These are phyloP conservation scores for Burhinus oedicnemus DNA, from an alignment of 2,113 vertebrate genomes.

Conservation along the genomic window DNA sequence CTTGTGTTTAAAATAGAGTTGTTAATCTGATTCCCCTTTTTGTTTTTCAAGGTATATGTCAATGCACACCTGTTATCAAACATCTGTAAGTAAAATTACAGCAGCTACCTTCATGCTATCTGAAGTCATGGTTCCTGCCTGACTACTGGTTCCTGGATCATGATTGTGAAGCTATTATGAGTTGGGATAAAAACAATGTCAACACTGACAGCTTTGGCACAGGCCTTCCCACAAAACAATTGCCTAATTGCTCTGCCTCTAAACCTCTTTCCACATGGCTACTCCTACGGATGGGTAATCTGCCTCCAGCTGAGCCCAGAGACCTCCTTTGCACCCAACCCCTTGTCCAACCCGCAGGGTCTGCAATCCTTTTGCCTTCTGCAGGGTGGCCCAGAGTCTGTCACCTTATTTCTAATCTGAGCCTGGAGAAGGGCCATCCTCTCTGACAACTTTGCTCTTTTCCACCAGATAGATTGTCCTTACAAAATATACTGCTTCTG, in stretches of 20 bases:
- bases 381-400: neutral
- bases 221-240: neutral
- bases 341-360: neutral
- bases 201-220: neutral
- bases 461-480: neutral
- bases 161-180: neutral
- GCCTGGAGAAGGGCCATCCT: neutral
- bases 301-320: neutral
- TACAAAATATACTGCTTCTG: neutral
- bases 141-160: neutral
- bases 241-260: neutral
- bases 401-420: neutral
- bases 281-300: neutral
- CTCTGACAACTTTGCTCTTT: neutral
- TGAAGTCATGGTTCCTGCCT: neutral
- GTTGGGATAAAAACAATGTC: neutral
- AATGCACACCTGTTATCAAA: neutral
- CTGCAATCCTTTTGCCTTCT: neutral
- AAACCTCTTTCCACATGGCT: neutral
- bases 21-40: neutral
- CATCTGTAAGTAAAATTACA: neutral
- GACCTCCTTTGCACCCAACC: neutral
- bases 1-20: neutral
- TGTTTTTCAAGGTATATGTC: neutral
- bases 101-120: neutral